phyloP scores from a whole-genome alignment of 2,113 vertebrate species.

The Pampusana beccarii region DNA sequence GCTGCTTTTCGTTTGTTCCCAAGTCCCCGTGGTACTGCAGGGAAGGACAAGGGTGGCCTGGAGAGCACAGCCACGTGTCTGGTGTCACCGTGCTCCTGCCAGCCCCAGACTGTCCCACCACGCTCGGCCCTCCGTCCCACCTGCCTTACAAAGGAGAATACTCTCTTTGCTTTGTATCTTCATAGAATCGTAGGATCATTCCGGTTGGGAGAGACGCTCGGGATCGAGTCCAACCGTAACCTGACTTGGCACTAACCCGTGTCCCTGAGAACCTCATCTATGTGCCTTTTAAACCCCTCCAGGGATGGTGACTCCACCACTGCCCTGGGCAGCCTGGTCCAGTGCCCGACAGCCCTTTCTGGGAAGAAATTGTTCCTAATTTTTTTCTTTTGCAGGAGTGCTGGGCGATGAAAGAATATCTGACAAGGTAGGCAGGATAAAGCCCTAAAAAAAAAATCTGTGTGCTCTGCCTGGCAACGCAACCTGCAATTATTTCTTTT shows the following conservation, averaged over 20 bases:
- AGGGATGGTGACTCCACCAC: too few species aligned
- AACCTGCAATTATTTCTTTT: neutral
- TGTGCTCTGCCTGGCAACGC: neutral
- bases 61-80: neutral
- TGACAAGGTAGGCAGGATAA: neutral
- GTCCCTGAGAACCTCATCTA: too few species aligned
- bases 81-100: neutral
- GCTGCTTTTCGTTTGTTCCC: slow-evolving; percentile 20
- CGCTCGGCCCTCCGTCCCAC: rapidly evolving
- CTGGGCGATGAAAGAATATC: rapidly evolving
- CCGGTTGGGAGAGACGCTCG: too few species aligned
- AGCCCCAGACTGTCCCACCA: neutral
- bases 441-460: neutral
- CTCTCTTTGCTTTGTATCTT: neutral
- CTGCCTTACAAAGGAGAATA: neutral
- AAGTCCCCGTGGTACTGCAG: neutral
- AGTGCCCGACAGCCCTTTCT: too few species aligned
- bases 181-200: too few species aligned
- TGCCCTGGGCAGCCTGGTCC: too few species aligned
- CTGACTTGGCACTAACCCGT: too few species aligned
- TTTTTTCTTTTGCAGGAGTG: neutral
- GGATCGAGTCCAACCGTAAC: too few species aligned
- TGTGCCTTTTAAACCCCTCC: too few species aligned
- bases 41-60: neutral
- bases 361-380: too few species aligned